Percentiles rank a stretch among this genome's conserved stretches.
phyloP scores from a whole-genome alignment of 2,888 invertebrate genomes.

The Oithona nana region DNA sequence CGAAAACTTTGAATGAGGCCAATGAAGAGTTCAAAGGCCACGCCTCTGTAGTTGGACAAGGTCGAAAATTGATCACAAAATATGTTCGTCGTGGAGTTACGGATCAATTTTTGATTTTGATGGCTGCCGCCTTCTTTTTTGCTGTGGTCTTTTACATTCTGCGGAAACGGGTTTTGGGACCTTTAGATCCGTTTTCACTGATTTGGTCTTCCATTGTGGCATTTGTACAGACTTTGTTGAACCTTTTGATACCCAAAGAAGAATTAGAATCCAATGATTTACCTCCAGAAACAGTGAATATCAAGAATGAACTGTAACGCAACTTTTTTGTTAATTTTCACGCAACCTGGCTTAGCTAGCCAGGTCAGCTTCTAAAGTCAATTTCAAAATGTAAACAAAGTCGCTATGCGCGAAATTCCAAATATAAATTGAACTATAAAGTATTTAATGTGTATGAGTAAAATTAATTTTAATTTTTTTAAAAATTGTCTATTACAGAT shows the following conservation, averaged over 20 bases:
- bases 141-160: conserved; percentile 34
- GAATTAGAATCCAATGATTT: too few species aligned
- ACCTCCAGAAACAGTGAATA: too few species aligned
- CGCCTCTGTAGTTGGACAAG: conserved; percentile 32
- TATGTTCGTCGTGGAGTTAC: conserved; percentile 36
- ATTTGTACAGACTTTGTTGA: neutral
- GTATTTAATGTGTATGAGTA: neutral
- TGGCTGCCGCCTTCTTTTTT: conserved; percentile 29
- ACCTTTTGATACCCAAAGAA: neutral
- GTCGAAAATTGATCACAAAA: conserved; percentile 34
- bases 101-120: conserved; percentile 32
- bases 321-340: too few species aligned
- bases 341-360: too few species aligned
- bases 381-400: neutral
- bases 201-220: neutral
- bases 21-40: conserved; percentile 30
- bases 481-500: too few species aligned
- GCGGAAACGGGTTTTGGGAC: conserved; percentile 28
- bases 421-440: neutral
- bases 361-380: too few species aligned
- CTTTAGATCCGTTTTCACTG: conserved; percentile 1
- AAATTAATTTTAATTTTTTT: neutral
- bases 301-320: too few species aligned
- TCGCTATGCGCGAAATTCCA: neutral
- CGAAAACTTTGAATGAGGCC: conserved; percentile 23